Conservation (phyloP, 2,888 invertebrate species). For the Cerceris ruficornis region DNA sequence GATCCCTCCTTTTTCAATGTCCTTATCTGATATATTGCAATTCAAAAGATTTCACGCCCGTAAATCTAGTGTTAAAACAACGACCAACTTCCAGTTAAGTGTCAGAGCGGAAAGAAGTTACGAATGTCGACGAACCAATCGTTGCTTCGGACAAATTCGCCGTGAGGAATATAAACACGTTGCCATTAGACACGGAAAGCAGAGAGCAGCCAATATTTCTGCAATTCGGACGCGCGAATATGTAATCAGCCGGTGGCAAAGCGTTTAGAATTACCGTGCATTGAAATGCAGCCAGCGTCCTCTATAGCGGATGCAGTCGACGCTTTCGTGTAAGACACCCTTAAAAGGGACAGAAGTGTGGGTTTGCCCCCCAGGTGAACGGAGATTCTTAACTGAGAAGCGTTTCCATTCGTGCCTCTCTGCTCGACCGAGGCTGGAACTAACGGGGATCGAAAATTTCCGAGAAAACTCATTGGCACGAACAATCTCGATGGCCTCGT, state of each 20-base stretch:
- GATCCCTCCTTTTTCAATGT: too few species aligned
- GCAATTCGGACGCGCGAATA: constrained; percentile 30
- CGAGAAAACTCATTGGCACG: constrained; percentile 14
- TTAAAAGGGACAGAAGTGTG: constrained; percentile 31
- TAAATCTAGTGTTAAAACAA: too few species aligned
- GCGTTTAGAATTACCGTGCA: constrained; percentile 41
- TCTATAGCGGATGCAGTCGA: constrained; percentile 11
- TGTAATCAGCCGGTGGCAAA: constrained; percentile 30
- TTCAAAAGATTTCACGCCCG: too few species aligned
- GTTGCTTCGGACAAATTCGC: not conserved
- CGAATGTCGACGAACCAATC: not conserved
- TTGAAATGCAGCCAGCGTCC: constrained; percentile 35
- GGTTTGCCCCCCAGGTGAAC: constrained; percentile 21
- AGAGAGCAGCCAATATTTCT: constrained; percentile 30
- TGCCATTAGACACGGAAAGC: constrained; percentile 8
- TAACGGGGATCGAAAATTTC: constrained; percentile 34
- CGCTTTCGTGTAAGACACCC: constrained; percentile 13
- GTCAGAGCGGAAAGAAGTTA: too few species aligned
- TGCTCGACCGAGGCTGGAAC: constrained; percentile 17
- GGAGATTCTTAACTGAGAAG: constrained; percentile 11
- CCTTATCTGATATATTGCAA: too few species aligned
- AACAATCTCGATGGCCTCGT: constrained; percentile 21
- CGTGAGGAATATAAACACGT: not conserved
- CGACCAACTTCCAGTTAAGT: too few species aligned
- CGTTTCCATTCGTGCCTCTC: constrained; percentile 23